phyloP scores from a whole-genome alignment of 2,113 vertebrate species.

The Chascanopsetta lugubris region DNA sequence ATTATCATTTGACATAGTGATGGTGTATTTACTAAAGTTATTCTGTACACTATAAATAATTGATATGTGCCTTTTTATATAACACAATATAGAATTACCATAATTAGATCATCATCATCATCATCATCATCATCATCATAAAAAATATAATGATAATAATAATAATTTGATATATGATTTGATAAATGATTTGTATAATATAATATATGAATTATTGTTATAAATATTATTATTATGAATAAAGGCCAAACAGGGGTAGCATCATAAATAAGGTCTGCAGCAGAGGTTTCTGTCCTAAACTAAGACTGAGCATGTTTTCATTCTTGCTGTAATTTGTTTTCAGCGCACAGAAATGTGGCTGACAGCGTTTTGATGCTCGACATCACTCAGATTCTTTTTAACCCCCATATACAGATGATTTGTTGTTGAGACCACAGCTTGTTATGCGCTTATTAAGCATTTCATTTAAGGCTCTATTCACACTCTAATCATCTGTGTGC shows the following conservation, averaged over 20 bases:
- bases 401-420: constrained; percentile 50
- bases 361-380: constrained; percentile 49
- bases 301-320: constrained; percentile 49
- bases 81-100: not conserved
- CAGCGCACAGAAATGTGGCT: not conserved
- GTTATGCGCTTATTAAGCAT: constrained; percentile 78
- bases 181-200: too few relatives aligned
- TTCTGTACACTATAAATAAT: too few relatives aligned
- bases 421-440: constrained; percentile 67
- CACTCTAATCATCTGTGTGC: constrained; percentile 64
- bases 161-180: not conserved
- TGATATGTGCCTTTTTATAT: too few relatives aligned
- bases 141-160: not conserved
- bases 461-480: constrained; percentile 59
- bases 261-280: constrained; percentile 2
- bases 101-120: too few relatives aligned
- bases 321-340: constrained; percentile 62
- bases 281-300: constrained; percentile 24
- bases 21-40: not conserved
- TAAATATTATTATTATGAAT: not conserved
- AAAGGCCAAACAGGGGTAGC: not conserved
- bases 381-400: constrained; percentile 39
- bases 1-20: not conserved
- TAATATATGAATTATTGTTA: not conserved
- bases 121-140: not conserved